These are phyloP conservation scores for Phallusia fumigata DNA, from an alignment of 23 tunicate genomes.

Conservation along the genomic window DNA sequence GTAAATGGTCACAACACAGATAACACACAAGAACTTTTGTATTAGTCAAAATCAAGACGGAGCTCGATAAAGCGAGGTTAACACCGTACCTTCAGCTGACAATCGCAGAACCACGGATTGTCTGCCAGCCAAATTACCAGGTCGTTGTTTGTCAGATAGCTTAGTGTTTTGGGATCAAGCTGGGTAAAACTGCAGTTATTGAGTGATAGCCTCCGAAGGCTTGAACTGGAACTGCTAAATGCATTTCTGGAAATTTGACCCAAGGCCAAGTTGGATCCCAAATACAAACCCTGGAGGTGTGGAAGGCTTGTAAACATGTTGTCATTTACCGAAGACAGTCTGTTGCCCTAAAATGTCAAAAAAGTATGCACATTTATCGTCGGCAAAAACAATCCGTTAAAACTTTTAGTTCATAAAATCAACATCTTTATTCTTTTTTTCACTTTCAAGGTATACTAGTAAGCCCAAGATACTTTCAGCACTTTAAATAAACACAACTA, in stretches of 20 bases:
- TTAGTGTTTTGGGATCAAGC: conserved; percentile 33
- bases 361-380: no score
- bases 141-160: conserved; percentile 14
- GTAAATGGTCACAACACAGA: not conserved
- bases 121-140: conserved; percentile 45
- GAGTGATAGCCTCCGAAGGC: conserved; percentile 35
- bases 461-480: no score
- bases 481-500: conserved; percentile 5
- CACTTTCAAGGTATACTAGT: no score
- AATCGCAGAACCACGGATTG: conserved; percentile 85
- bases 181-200: conserved; percentile 37
- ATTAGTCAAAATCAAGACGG: not conserved
- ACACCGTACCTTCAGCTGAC: conserved; percentile 44
- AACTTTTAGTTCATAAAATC: no score
- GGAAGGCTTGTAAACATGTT: conserved; percentile 20
- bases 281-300: conserved; percentile 18
- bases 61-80: not conserved
- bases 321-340: conserved; percentile 7
- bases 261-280: conserved; percentile 32
- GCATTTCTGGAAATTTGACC: conserved; percentile 27
- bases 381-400: not conserved
- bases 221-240: conserved; percentile 14
- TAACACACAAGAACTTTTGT: not conserved
- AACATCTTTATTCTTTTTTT: no score
- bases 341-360: conserved; percentile 27